These are phyloP conservation scores for Smutsia gigantea DNA, from an alignment of 2,797 vertebrate genomes.

Conservation along the genomic window DNA sequence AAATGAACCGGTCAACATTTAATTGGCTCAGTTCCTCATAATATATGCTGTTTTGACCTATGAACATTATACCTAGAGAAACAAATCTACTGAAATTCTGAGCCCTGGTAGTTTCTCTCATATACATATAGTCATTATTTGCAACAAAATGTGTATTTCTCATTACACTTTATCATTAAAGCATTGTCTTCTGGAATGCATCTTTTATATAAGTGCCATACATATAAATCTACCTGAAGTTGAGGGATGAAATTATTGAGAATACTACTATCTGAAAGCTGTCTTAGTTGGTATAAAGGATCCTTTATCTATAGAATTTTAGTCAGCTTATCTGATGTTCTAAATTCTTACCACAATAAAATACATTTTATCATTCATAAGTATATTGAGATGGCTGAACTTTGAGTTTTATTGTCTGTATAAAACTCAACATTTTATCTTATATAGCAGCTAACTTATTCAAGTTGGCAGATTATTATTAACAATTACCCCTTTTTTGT, in stretches of 20 bases:
- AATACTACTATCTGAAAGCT: neutral
- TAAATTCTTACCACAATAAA: conserved; percentile 4
- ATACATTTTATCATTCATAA: neutral
- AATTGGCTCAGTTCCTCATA: neutral
- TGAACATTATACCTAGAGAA: neutral
- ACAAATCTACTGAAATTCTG: neutral
- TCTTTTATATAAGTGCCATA: neutral
- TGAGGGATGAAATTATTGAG: neutral
- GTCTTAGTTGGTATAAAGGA: neutral
- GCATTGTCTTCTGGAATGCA: neutral
- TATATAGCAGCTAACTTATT: neutral
- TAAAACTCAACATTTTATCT: neutral
- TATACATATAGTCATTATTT: neutral
- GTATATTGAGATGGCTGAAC: neutral
- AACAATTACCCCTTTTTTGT: neutral
- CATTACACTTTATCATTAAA: neutral
- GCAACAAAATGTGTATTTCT: neutral
- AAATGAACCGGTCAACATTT: neutral
- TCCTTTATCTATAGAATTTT: neutral
- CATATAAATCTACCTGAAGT: neutral
- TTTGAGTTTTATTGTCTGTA: neutral
- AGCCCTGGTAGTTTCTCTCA: neutral
- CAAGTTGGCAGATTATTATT: neutral
- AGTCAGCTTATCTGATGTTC: neutral
- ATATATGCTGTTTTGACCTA: neutral